phyloP scores from a whole-genome alignment of 2,797 vertebrate genomes.

The Cryptoprocta ferox region DNA sequence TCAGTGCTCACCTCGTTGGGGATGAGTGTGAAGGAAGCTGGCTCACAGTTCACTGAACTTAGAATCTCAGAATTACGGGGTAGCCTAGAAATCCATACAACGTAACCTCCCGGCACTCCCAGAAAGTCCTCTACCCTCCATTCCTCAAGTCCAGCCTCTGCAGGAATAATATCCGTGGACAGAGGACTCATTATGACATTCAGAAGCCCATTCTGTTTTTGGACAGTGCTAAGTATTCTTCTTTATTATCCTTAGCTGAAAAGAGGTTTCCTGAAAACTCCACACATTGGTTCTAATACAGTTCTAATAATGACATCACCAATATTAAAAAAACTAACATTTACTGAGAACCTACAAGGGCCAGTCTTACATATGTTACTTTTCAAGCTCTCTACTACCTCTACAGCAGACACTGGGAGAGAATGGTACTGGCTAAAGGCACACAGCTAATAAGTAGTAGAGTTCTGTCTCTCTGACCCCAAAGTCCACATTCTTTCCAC shows the following conservation, averaged over 20 bases:
- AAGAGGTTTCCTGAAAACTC: background rate
- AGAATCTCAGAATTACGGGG: background rate
- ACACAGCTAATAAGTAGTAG: background rate
- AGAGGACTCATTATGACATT: background rate
- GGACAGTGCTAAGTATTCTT: background rate
- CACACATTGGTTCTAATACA: background rate
- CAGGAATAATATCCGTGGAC: background rate
- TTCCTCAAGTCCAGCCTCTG: background rate
- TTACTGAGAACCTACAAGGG: background rate
- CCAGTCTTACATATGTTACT: background rate
- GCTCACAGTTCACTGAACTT: background rate
- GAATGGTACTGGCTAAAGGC: background rate
- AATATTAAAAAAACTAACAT: background rate
- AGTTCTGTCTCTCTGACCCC: background rate
- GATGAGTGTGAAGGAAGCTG: background rate
- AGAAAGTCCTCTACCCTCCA: background rate
- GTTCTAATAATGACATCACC: background rate
- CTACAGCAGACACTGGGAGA: background rate
- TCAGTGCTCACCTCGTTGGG: background rate
- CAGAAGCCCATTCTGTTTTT: constrained; percentile 35
- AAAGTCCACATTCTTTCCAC: background rate
- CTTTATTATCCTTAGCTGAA: constrained; percentile 50
- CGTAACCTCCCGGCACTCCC: background rate
- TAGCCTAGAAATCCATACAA: background rate
- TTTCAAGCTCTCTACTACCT: background rate